Base-by-base conservation (phyloP, 2,888 invertebrate genomes). In the Latrodectus elegans region DNA sequence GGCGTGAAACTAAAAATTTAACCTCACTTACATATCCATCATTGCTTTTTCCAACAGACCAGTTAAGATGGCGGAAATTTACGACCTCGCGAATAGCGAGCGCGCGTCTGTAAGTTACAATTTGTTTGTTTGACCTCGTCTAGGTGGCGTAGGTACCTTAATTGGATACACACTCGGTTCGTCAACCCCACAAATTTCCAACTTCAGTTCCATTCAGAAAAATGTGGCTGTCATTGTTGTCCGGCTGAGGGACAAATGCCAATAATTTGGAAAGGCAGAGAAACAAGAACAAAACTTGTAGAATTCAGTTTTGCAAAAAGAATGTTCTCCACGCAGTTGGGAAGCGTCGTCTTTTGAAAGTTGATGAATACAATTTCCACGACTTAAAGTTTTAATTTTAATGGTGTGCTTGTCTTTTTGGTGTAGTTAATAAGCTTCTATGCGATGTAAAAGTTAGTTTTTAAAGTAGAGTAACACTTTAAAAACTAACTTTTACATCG, bases 81-180 rank as follows among this genome's bases (percentile, higher is more conserved):
- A 60, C 60, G 60, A 60, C 60, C 60, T 60, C n/a, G n/a, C 60
- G 60, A 60, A 60, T 60, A 60, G 60, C 12, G 10, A 11, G 60
- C 60, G 60, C 6, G n/a, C 60, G 60, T 60, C 60, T 15, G 22
- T 22, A 22, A 22, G 22, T 22, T 22, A 60, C 12, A 15, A 6
- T 60, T 60, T 60, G 60, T 60, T 60, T 60, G 12, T 60, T 60
- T 60, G n/a, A 60, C 60, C 60, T 60, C 60, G 60, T 60, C 60
- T 60, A 22, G 22, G 22, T 22, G 22, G 22, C 22, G 22, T 11
- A 11, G 12, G 12, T 55, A 60, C n/a, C 60, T 60, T 60, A 60
- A 12, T 60, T 15, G n/a, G 60, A n/a, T n/a, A 11, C 38, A 60
- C 60, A 60, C 14, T 60, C 38, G n/a, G 60, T 60, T 60, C 60